Conservation (phyloP, 2,113 vertebrate genomes). For the Chaenocephalus aceratus region DNA sequence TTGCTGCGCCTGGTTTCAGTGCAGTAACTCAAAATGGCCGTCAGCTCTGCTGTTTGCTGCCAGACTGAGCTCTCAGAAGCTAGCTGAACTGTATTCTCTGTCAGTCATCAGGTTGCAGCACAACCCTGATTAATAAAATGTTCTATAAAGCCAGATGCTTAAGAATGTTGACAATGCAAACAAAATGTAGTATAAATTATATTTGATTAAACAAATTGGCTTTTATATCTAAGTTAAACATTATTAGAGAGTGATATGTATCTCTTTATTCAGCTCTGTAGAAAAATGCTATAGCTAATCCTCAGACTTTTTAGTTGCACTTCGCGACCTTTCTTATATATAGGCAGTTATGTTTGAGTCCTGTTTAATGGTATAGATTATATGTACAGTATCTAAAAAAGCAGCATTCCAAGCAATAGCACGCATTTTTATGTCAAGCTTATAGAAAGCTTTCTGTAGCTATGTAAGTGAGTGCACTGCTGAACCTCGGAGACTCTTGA, state of each 20-base stretch:
- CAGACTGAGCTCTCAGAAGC: conserved; percentile 61
- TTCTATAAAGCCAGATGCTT: conserved; percentile 17
- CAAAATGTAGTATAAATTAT: background rate
- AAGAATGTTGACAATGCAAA: background rate
- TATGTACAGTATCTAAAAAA: background rate
- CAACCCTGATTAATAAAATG: conserved; percentile 1
- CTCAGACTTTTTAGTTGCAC: background rate
- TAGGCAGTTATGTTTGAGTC: background rate
- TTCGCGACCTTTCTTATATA: background rate
- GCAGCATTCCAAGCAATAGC: background rate
- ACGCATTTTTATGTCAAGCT: background rate
- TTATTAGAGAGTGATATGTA: too few species aligned
- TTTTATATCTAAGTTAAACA: too few species aligned
- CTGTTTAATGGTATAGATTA: background rate
- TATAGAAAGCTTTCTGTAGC: background rate
- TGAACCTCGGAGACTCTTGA: background rate
- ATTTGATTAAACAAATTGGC: background rate
- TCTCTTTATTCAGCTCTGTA: background rate
- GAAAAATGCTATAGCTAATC: conserved; percentile 8
- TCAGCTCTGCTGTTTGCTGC: conserved; percentile 63
- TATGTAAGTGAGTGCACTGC: background rate
- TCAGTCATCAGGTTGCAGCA: conserved; percentile 51
- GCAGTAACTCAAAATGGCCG: conserved; percentile 79
- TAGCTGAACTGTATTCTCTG: conserved; percentile 59
- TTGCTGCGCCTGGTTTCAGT: conserved; percentile 66